Percentiles rank a stretch among this genome's conserved stretches.
phyloP scores from a whole-genome alignment of 2,888 invertebrate species.

The Tipula confusa region DNA sequence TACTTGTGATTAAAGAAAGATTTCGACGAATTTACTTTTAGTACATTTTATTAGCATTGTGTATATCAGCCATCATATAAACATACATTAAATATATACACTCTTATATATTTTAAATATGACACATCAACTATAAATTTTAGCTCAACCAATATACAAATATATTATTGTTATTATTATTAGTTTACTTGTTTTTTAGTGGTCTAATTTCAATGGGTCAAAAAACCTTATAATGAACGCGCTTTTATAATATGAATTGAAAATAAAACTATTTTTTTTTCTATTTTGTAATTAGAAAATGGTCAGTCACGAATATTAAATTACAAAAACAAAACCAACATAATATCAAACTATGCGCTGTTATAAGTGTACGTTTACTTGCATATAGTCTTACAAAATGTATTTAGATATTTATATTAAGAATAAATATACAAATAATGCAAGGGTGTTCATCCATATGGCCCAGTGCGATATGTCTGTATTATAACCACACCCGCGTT shows the following conservation, averaged over 20 bases:
- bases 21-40: background rate
- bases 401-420: background rate
- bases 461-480: background rate
- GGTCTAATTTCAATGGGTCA: background rate
- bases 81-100: no score
- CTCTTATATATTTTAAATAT: background rate
- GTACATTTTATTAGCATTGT: background rate
- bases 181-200: background rate
- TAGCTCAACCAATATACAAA: background rate
- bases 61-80: background rate
- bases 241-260: background rate
- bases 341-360: background rate
- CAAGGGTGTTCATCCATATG: background rate
- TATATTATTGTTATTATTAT: background rate
- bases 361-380: background rate
- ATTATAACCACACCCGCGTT: background rate
- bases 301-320: background rate
- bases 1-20: background rate
- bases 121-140: background rate
- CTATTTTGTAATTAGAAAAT: conserved; percentile 12
- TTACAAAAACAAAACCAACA: background rate
- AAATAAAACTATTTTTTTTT: background rate
- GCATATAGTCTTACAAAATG: background rate
- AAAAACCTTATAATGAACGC: background rate
- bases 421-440: background rate